Base-by-base conservation (phyloP, 2,888 invertebrate genomes). In the Orthosia gracilis region DNA sequence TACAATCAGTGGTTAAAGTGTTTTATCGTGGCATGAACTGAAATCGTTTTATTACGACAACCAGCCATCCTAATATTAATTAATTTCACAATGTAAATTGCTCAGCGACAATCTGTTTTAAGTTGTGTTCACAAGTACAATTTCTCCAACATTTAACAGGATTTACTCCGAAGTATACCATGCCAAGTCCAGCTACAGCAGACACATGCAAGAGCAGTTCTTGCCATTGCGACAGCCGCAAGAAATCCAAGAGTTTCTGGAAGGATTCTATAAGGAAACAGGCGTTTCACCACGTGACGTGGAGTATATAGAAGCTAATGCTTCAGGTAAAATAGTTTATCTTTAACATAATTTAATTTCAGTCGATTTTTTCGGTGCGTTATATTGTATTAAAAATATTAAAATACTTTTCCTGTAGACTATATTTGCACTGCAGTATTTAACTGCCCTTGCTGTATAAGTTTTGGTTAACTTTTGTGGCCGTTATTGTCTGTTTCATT, bases 271-370 rank as follows among this genome's bases (percentile, higher is more conserved):
- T 80, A 89, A 95, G 0, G 97, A 97, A 89, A 97, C 97, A 40
- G 94, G 97, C 31, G 91, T 99, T 15, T 96, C 97, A 67, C 98
- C 98, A 0, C 89, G 92, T 15, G 94, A 96, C 2, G 96, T 99
- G 5, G 97, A 97, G 68, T 99, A 97, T 90, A 95, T 99, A 15
- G 99, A 99, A 94, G 98, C 98, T 23, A 98, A 98, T 86, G 98
- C 97, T 75, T 97, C 98, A 54, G 98, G 98, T 93, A 80, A 80
- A 31, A 31, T 7, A 31, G 73, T 40, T 3, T 12, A 45, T 31
- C 26, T 26, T 26, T 26, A 23, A 11, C 12, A 11, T 9, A 21
- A 9, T 3, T 26, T 40, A 5, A 1, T 63, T 11, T 62, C 4
- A 15, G 21, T 21, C 17, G 9, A 13, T 45, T 18, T 12, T 59